Base-by-base conservation (phyloP, 1,140 invertebrate species). In the Dreissena rostriformis region DNA sequence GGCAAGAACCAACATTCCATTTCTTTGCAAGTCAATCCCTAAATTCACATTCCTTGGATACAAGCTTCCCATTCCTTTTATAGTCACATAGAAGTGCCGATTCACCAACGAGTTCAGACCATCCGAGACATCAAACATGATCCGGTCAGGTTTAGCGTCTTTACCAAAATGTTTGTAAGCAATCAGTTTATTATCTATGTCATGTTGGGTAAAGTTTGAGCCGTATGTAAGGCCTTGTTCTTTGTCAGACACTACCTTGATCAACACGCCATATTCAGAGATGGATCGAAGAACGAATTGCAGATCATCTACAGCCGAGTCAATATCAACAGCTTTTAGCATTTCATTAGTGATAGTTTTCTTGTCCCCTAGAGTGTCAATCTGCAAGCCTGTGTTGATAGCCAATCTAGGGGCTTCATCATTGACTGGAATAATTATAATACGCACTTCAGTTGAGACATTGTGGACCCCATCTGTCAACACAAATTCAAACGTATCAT, bases 81-180 rank as follows among this genome's bases (percentile, higher is more conserved):
- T 89, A 11, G 88, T 92, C 6, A 94, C 87, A 83, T 93, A 93
- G 87, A 94, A 93, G 72, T 93, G 91, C 1, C 91, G 81, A 80
- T 94, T 93, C 49, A 93, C 91, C n/a, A 93, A 86, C 0, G 90
- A 89, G 80, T 94, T 94, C 19, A 90, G 81, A 12, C 92, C 92
- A 89, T 94, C 94, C 11, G 92, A 93, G 10, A 94, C 88, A 81
- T 94, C 93, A 87, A 94, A 92, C 82, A 94, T 93, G 28, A 94
- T 90, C 4, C 93, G 74, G 77, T 94, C 94, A 24, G 93, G 79
- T 28, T 91, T 92, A 0, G 92, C 92, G 82, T 92, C 90, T 19
- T 71, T 63, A 0, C 92, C 93, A 12, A 84, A 91, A 84, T 94
- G 93, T n/a, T 90, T 85, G 77, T 94, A 94, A n/a, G 88, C 84